These are phyloP conservation scores for Autographa gamma DNA, from an alignment of 2,888 invertebrate species.

Conservation along the genomic window DNA sequence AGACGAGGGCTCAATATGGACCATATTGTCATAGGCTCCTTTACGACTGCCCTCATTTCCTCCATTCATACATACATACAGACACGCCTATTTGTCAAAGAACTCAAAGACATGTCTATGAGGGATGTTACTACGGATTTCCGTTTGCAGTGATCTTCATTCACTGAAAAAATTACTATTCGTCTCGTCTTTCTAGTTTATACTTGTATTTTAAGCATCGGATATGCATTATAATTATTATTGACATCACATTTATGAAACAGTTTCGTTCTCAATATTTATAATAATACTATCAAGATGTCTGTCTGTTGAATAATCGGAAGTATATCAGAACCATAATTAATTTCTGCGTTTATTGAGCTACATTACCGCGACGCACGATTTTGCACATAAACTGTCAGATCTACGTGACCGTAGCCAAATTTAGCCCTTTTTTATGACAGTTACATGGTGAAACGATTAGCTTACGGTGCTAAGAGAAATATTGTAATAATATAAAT, in stretches of 20 bases:
- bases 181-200: not conserved
- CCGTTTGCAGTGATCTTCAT: constrained; percentile 1
- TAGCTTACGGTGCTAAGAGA: not conserved
- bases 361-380: not conserved
- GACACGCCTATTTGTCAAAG: constrained; percentile 1
- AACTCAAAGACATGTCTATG: not conserved
- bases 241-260: not conserved
- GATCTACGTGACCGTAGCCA: not conserved
- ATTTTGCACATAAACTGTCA: not conserved
- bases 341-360: too few relatives aligned
- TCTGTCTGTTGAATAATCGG: too few relatives aligned
- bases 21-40: constrained; percentile 14
- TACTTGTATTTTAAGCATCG: too few relatives aligned
- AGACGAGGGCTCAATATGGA: constrained; percentile 5
- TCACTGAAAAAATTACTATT: not conserved
- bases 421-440: not conserved
- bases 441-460: not conserved
- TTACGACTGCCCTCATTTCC: constrained; percentile 16
- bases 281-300: too few relatives aligned
- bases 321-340: too few relatives aligned
- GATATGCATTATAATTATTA: not conserved
- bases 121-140: not conserved
- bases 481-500: not conserved
- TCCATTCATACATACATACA: not conserved
- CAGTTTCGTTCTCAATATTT: not conserved